Percentiles rank a stretch among this genome's conserved stretches.
phyloP scores from a whole-genome alignment of 2,113 vertebrate species.

The Catharus bicknelli region DNA sequence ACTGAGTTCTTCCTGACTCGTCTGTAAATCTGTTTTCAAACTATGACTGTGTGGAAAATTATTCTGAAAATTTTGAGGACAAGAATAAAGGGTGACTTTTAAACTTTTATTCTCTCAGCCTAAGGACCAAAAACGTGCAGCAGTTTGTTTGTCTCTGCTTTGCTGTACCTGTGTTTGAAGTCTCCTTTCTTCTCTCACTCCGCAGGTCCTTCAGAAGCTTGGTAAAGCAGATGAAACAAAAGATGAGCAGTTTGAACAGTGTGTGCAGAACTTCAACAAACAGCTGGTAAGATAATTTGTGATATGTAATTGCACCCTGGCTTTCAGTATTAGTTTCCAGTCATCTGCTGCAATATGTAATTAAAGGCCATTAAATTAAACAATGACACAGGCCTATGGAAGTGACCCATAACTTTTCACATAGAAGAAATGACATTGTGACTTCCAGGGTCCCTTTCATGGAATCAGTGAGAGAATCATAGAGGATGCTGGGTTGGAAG shows the following conservation, averaged over 20 bases:
- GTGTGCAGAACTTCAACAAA: conserved; percentile 97
- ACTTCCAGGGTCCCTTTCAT: not conserved
- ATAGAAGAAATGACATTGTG: not conserved
- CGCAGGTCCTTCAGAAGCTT: conserved; percentile 95
- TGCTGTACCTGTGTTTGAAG: not conserved
- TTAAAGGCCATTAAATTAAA: conserved; percentile 5
- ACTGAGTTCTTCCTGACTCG: not conserved
- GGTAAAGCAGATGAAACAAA: conserved; percentile 98
- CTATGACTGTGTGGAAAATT: not conserved
- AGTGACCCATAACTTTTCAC: not conserved
- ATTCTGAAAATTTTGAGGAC: not conserved
- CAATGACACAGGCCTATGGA: not conserved
- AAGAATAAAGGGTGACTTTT: not conserved
- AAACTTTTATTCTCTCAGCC: not conserved
- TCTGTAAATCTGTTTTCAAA: not conserved
- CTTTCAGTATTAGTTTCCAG: not conserved
- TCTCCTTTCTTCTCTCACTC: not conserved
- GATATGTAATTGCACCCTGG: not conserved
- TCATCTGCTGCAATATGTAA: not conserved
- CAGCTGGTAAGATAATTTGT: conserved; percentile 84
- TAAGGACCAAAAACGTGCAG: not conserved
- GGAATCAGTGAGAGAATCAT: not conserved
- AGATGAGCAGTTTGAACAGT: conserved; percentile 94
- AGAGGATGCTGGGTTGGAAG: not conserved
- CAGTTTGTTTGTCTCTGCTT: not conserved